Evolutionary conservation across 2,888 invertebrate species (phyloP), one percentile per base, ranked within the genome.

Genomic region (Tetranychus truncatus): DNA sequence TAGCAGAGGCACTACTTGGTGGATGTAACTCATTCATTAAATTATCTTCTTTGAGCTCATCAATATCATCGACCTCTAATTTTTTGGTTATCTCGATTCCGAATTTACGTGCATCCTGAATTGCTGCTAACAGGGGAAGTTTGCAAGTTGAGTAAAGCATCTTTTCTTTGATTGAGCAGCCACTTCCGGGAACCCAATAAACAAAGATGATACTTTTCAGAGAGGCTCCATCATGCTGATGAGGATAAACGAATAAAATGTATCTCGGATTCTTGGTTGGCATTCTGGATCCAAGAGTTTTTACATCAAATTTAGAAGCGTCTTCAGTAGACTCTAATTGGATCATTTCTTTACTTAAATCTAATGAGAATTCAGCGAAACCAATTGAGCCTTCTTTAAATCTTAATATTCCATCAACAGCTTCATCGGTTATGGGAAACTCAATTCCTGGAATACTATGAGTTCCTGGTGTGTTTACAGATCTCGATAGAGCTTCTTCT

Each of bases 71-170:
- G 78, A 95, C 90, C 87, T 95, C 95, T 82, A 95, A 84, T 87
- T 93, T 91, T 85, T 95, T 95, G 0, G 86, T 87, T 79, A 97
- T 87, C 78, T 87, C 87, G 18, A 95, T 84, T 55, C 91, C 91
- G 80, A 91, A 84, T 74, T 87, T 81, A 18, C n/a, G 11, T n/a
- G 45, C 34, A 66, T 82, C 87, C 80, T 91, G 88, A 77, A 96
- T 88, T 21, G 88, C 88, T 78, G 91, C 90, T 75, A 95, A 85
- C 78, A 99, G 88, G 21, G 94, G 92, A 77, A 89, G 91, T 84
- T 96, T 97, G 84, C 96, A 96, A 81, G 95, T 95, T 0, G 97
- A 96, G 84, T 97, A 99, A 82, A 99, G 86, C 99, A 99, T 99
- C 79, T 96, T 86, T 82, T 99, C 97, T 81, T 94, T 96, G 80